Base-by-base conservation (phyloP, 2,113 vertebrate genomes). In the Oreochromis spilurus region DNA sequence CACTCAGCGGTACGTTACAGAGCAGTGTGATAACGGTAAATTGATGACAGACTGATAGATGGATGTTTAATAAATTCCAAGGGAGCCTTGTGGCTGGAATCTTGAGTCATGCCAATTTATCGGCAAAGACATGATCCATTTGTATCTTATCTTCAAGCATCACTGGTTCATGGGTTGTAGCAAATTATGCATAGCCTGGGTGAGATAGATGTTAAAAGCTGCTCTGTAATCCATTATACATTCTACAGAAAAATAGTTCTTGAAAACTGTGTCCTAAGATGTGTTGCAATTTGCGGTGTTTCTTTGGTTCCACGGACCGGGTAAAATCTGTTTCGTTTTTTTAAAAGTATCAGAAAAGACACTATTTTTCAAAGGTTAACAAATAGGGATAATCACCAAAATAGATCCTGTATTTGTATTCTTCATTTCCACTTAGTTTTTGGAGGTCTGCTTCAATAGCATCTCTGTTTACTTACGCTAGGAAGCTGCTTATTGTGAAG, bases 1-100 rank as follows among this genome's bases (percentile, higher is more conserved):
- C 84, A 11, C 85, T 96, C 24, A 52, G 5, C 45, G 94, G 95
- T 96, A 79, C 6, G 94, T 87, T 29, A 29, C 24, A 83, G n/a
- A 53, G 29, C 50, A 38, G n/a, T 21, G 31, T 58, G 5, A 45
- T 43, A 19, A 36, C 5, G 26, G 3, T 57, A 24, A 8, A 48
- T 75, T n/a, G 75, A 53, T 79, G 52, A 31, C 10, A 31, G 29
- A 84, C 7, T 12, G 17, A 54, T 17, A 53, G 19, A 60, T 34
- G 16, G 38, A 78, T 50, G 40, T 17, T 50, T 21, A 36, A 50
- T 36, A 21, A 54, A 79, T 34, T 52, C 7, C 17, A 34, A 52
- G 72, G 72, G 6, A 77, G 26, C 26, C 45, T 52, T 52, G 26
- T 34, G 26, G 26, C 45, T 52, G 45, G 45, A 77, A 77, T 52